These are phyloP conservation scores for Alethe diademata DNA, from an alignment of 2,113 vertebrate genomes.

Conservation along the genomic window DNA sequence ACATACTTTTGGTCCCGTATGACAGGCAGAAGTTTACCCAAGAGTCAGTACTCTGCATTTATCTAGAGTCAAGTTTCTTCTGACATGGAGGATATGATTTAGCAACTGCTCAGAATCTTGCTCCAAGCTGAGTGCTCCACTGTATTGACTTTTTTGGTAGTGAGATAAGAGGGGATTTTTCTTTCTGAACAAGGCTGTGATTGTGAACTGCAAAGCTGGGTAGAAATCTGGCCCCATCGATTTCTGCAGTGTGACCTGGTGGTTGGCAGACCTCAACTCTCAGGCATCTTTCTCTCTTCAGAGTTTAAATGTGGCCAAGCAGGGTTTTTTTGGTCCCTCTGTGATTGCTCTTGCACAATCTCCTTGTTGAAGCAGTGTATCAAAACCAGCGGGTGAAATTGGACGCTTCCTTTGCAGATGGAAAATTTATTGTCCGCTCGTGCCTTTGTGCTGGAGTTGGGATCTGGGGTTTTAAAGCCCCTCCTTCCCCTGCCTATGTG, in stretches of 20 bases:
- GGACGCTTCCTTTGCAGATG: background rate
- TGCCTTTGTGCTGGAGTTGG: conserved; percentile 27
- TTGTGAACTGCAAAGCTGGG: background rate
- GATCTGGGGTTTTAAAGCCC: conserved; percentile 17
- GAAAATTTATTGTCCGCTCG: background rate
- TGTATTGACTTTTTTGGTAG: background rate
- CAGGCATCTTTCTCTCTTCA: background rate
- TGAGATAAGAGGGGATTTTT: conserved; percentile 8
- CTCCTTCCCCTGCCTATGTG: conserved; percentile 45
- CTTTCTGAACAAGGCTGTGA: background rate
- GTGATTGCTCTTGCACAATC: background rate
- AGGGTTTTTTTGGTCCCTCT: background rate
- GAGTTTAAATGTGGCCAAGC: background rate
- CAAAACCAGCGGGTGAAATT: background rate
- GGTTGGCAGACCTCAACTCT: background rate
- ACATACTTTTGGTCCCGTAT: background rate
- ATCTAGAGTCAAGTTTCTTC: background rate
- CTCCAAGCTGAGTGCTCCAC: background rate
- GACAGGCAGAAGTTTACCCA: background rate
- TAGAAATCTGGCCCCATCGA: background rate
- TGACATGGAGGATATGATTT: background rate
- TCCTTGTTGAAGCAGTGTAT: background rate
- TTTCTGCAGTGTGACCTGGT: background rate
- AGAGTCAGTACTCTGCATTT: background rate
- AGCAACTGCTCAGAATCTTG: background rate